Percentiles rank a stretch among this genome's conserved stretches.
Evolutionary conservation across 1,140 invertebrate species (phyloP).

Genomic region (Dinoponera quadriceps): DNA sequence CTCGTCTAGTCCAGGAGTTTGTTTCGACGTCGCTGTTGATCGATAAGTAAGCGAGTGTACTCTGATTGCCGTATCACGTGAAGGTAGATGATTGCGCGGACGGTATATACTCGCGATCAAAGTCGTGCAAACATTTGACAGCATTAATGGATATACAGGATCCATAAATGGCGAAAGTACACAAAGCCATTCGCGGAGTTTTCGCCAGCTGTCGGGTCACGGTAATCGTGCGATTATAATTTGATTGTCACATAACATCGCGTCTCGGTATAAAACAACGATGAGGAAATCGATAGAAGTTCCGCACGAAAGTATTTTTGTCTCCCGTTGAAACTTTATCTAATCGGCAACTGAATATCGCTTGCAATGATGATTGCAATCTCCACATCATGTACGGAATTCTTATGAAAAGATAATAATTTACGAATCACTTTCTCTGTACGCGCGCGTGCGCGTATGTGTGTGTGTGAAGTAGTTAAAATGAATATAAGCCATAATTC

Average conservation of each 20-base stretch:
- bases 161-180: background rate
- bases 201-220: background rate
- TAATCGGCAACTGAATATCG: background rate
- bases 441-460: too few relatives aligned
- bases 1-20: background rate
- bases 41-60: constrained; percentile 32
- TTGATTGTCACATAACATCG: constrained; percentile 1
- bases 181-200: background rate
- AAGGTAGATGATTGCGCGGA: constrained; percentile 28
- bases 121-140: constrained; percentile 42
- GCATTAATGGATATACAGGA: constrained; percentile 25
- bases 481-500: too few relatives aligned
- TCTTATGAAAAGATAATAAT: too few relatives aligned
- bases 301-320: background rate
- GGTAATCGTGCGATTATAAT: constrained; percentile 4
- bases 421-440: too few relatives aligned
- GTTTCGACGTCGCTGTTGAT: constrained; percentile 2
- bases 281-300: background rate
- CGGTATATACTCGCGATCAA: constrained; percentile 34
- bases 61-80: constrained; percentile 17
- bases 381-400: too few relatives aligned
- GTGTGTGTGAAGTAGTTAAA: too few relatives aligned
- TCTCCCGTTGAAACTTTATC: too few relatives aligned
- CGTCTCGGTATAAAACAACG: too few relatives aligned
- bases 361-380: background rate